Percentiles rank a stretch among this genome's conserved stretches.
Evolutionary conservation across 2,797 vertebrate genomes (phyloP).

Genomic region (Podarcis lilfordi): DNA sequence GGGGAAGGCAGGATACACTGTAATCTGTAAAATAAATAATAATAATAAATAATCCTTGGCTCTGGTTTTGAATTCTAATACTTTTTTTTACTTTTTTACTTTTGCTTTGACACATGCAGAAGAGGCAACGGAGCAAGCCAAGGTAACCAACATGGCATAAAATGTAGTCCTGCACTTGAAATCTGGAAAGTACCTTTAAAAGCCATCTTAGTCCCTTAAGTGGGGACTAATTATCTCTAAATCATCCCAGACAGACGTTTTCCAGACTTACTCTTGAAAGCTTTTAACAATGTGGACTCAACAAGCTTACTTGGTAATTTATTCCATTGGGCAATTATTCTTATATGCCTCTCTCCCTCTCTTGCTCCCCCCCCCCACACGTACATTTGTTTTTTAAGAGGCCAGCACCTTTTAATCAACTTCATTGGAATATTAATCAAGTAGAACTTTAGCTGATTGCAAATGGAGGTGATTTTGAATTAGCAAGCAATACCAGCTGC

Average conservation of each 20-base stretch:
- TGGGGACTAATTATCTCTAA: slow-evolving; percentile 28
- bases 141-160: slow-evolving; percentile 1
- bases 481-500: neutral
- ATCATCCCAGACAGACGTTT: slow-evolving; percentile 26
- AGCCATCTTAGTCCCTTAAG: slow-evolving; percentile 28
- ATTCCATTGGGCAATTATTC: slow-evolving; percentile 17
- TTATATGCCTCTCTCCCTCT: neutral
- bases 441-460: neutral
- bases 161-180: neutral
- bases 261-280: slow-evolving; percentile 19
- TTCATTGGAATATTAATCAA: neutral
- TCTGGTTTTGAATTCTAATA: neutral
- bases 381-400: neutral
- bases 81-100: neutral
- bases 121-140: neutral
- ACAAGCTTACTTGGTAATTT: slow-evolving; percentile 15
- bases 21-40: neutral
- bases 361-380: no score
- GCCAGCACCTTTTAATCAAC: neutral
- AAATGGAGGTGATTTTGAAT: neutral
- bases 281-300: slow-evolving; percentile 7
- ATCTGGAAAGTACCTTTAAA: slow-evolving; percentile 25
- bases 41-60: neutral
- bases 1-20: neutral
- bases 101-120: neutral